Conservation (phyloP, 1,140 invertebrate species). For the Planococcus citri region DNA sequence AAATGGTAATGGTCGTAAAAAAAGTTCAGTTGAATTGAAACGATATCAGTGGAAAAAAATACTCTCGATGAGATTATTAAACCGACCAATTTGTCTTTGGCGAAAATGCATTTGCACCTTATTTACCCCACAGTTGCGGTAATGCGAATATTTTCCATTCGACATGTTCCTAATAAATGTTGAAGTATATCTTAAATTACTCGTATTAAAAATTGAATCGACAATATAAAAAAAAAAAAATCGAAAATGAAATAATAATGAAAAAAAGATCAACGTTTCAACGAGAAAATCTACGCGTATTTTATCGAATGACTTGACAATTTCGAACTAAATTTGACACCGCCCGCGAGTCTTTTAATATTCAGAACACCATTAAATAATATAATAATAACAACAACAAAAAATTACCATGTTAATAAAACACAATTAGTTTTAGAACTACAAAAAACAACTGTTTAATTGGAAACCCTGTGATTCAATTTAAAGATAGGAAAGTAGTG, state of each 20-base stretch:
- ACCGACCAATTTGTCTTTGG: background rate
- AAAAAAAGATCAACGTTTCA: background rate
- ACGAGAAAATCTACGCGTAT: background rate
- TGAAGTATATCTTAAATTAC: no score
- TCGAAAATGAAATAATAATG: background rate
- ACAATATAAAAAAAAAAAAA: background rate
- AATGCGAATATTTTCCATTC: no score
- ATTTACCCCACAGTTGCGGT: no score
- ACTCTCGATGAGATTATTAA: background rate
- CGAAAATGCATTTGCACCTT: no score
- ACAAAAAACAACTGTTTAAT: background rate
- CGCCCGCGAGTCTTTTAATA: no score
- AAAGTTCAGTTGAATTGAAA: background rate
- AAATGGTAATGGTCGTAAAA: background rate
- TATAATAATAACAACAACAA: background rate
- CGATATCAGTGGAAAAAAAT: background rate
- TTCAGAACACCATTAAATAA: background rate
- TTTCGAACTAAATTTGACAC: no score
- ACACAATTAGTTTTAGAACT: background rate
- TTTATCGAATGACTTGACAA: no score
- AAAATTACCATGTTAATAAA: background rate
- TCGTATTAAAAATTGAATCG: no score
- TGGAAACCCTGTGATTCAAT: constrained; percentile 32
- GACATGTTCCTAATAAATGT: no score
- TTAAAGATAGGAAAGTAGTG: constrained; percentile 85